Evolutionary conservation across 2,888 invertebrate species (phyloP), one percentile per base, ranked within the genome.

Genomic region (Macrophya annulata): DNA sequence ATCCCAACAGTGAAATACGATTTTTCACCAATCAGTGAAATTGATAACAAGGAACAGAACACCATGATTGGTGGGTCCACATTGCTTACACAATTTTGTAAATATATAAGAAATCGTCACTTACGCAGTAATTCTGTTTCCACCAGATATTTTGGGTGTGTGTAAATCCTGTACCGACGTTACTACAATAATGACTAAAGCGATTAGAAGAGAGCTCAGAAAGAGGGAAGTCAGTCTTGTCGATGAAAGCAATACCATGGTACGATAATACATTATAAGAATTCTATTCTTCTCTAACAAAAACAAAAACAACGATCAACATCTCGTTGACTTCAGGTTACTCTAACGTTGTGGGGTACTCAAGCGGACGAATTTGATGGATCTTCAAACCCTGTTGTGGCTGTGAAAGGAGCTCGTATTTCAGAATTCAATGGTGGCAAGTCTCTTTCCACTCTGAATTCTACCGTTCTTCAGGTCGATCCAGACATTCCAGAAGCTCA

Each of bases 401-500:
- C 98, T 25, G 95, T 98, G 1, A 99, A 99, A 94, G 97, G 97
- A 4, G 98, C 96, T 0, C 96, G 96, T 40, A 94, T 99, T 4
- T 95, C 96, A 0, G 99, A 99, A 94, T 99, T 97, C 93, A 97
- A 96, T 87, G 97, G 98, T 74, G 96, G 96, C 86, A 97, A 97
- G 93, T 96, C 94, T 37, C 90, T 97, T 45, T 96, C 96, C 1
- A 94, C 95, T 86, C 89, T 96, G 0, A 92, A 93, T 17, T 95
- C 96, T 37, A 95, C 96, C 12, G 94, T 95, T 88, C 84, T 98
- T 86, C 96, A 97, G 88, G 92, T 97, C 9, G 98, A 99, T 94
- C 99, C 99, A 0, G 99, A 99, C 92, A 94, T 98, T 43, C 95
- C 96, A 0, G 98, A 98, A 90, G 97, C 98, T 1, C 97, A 98